Conservation (phyloP, 1,140 invertebrate species). For the Odontomachus brunneus region DNA sequence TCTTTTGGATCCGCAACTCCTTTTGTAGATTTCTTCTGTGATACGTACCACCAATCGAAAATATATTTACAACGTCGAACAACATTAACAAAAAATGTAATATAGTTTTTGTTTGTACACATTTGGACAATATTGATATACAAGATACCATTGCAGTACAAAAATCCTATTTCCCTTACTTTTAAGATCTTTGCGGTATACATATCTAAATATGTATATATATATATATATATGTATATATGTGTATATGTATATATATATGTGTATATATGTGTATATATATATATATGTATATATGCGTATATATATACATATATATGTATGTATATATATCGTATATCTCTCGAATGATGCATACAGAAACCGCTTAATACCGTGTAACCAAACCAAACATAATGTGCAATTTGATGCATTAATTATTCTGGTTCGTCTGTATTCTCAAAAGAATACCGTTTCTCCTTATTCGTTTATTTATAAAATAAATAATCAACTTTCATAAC, state of each 20-base stretch:
- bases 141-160: constrained; percentile 70
- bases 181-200: constrained; percentile 69
- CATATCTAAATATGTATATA: constrained; percentile 26
- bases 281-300: constrained; percentile 44
- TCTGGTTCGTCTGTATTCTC: too few species aligned
- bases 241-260: too few species aligned
- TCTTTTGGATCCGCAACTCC: constrained; percentile 55
- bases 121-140: constrained; percentile 76
- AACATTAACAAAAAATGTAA: constrained; percentile 69
- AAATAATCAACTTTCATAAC: too few species aligned
- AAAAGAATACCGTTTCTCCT: too few species aligned
- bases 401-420: too few species aligned
- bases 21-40: constrained; percentile 73
- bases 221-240: too few species aligned
- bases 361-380: constrained; percentile 29
- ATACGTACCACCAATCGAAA: constrained; percentile 65
- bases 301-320: too few species aligned
- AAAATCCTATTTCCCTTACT: constrained; percentile 68
- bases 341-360: constrained; percentile 26
- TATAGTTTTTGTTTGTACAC: constrained; percentile 71
- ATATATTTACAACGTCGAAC: constrained; percentile 66
- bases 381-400: constrained; percentile 17
- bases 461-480: too few species aligned
- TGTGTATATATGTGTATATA: too few species aligned
- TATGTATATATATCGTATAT: too few species aligned